These are phyloP conservation scores for Ptychadena robeensis DNA, from an alignment of 2,797 vertebrate genomes.

Conservation along the genomic window DNA sequence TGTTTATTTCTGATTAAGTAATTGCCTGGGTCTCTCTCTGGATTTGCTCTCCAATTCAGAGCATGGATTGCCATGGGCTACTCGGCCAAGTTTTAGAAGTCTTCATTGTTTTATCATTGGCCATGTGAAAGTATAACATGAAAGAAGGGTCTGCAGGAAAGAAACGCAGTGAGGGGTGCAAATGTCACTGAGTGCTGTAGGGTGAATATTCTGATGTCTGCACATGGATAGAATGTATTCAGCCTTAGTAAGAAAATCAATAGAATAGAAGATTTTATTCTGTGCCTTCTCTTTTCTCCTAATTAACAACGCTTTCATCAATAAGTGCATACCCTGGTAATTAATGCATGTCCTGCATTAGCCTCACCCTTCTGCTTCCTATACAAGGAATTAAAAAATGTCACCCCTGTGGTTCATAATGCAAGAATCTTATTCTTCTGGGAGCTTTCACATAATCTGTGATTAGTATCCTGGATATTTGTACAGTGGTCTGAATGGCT, in stretches of 20 bases:
- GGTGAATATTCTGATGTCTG: conserved; percentile 18
- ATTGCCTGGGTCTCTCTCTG: too few species aligned
- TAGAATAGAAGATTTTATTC: neutral
- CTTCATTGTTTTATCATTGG: neutral
- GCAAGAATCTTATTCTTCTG: neutral
- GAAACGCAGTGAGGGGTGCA: neutral
- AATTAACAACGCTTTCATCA: conserved; percentile 30
- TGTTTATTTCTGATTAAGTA: too few species aligned
- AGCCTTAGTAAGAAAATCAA: conserved; percentile 32
- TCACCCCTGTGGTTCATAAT: conserved; percentile 6
- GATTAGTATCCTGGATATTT: neutral
- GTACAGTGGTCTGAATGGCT: neutral
- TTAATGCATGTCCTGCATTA: neutral
- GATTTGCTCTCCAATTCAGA: neutral
- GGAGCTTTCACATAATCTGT: conserved; percentile 10
- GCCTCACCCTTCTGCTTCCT: conserved; percentile 5
- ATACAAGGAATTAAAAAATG: conserved; percentile 21
- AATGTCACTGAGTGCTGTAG: conserved; percentile 19
- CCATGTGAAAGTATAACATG: neutral
- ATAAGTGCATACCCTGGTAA: neutral
- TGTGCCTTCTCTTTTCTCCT: neutral
- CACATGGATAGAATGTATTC: conserved; percentile 33
- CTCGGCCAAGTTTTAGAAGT: neutral
- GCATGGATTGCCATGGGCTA: neutral
- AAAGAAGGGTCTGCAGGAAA: conserved; percentile 8